Evolutionary conservation across 2,113 vertebrate genomes (phyloP).

Genomic region (Oophaga pumilio): DNA sequence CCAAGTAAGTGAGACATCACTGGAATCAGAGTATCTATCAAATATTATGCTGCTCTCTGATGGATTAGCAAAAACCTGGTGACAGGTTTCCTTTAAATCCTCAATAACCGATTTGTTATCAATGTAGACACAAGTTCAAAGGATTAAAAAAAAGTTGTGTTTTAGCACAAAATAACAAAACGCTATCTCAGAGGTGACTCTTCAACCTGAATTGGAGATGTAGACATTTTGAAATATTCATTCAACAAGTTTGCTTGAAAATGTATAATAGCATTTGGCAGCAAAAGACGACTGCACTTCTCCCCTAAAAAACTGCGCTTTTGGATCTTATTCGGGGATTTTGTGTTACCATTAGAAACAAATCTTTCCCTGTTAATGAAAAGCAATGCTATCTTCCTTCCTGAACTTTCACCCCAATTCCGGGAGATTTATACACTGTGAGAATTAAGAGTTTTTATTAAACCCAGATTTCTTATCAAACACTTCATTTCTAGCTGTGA

Average conservation of each 20-base stretch:
- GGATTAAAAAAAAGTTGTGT: not conserved
- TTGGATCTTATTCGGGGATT: not conserved
- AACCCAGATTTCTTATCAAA: slow-evolving; percentile 41
- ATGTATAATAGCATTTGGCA: not conserved
- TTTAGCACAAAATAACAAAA: not conserved
- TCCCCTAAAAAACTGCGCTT: not conserved
- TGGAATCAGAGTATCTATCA: too few relatives aligned
- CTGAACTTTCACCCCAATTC: not conserved
- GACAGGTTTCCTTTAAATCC: too few relatives aligned
- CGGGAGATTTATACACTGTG: not conserved
- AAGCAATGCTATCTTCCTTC: not conserved
- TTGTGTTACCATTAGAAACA: slow-evolving; percentile 10
- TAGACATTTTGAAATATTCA: not conserved
- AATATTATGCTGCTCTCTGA: too few relatives aligned
- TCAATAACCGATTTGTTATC: not conserved
- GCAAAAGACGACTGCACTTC: not conserved
- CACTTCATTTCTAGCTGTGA: slow-evolving; percentile 44
- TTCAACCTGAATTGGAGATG: not conserved
- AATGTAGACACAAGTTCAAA: not conserved
- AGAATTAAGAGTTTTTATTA: slow-evolving; percentile 36
- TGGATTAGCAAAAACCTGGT: too few relatives aligned
- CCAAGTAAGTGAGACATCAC: too few relatives aligned
- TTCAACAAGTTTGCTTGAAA: not conserved
- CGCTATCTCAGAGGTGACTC: not conserved
- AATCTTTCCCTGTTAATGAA: slow-evolving; percentile 5